Evolutionary conservation across 2,113 vertebrate genomes (phyloP).

Genomic region (Cepphus grylle): DNA sequence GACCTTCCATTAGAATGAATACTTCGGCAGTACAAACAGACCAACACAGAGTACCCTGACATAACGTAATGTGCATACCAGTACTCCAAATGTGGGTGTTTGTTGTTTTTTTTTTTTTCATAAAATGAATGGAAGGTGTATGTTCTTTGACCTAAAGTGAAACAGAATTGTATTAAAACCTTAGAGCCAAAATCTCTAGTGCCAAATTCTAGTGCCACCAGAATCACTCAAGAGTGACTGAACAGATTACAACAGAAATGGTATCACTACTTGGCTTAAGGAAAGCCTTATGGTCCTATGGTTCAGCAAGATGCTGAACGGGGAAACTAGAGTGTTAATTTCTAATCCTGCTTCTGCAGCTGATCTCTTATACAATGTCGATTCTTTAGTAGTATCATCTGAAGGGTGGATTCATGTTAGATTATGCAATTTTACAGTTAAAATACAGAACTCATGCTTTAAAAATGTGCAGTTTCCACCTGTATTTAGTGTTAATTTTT

Average conservation of each 20-base stretch:
- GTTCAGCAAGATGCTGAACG: background rate
- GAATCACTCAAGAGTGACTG: background rate
- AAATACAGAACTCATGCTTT: background rate
- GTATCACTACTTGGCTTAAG: background rate
- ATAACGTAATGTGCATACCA: background rate
- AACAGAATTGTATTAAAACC: background rate
- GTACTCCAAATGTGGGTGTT: background rate
- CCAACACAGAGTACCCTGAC: background rate
- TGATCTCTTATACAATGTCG: background rate
- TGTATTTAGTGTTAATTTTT: background rate
- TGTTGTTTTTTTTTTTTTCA: background rate
- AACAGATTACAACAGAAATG: background rate
- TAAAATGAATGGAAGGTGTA: background rate
- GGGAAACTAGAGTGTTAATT: background rate
- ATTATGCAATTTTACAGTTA: background rate
- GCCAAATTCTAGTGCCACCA: background rate
- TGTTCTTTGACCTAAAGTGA: background rate
- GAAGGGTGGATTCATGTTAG: background rate
- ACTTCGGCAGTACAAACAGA: background rate
- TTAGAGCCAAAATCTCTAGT: background rate
- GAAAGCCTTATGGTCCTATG: background rate
- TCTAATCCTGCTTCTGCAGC: background rate
- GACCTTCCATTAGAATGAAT: background rate
- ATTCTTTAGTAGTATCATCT: background rate
- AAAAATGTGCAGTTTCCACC: background rate